Evolutionary conservation across 2,113 vertebrate species (phyloP).

Genomic region (Otolemur garnettii): DNA sequence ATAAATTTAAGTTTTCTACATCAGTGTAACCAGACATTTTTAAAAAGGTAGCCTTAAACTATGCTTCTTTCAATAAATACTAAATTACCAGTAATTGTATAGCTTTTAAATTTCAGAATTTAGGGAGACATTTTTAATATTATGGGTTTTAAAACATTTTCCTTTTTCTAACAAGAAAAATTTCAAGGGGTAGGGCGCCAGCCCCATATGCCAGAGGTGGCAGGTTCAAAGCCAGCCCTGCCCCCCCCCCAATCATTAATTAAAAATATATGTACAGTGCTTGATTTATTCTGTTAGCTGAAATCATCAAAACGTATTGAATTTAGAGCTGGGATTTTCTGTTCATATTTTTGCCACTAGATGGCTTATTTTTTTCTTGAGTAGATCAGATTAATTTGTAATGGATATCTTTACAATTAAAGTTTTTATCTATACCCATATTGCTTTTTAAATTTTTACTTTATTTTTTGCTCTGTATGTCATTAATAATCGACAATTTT

Average conservation of each 20-base stretch:
- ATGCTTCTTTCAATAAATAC: neutral
- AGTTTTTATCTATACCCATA: neutral
- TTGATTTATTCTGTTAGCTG: slow-evolving; percentile 42
- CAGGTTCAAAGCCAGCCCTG: too few relatives aligned
- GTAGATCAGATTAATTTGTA: slow-evolving; percentile 1
- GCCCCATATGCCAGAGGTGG: too few relatives aligned
- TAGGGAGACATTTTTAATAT: slow-evolving; percentile 17
- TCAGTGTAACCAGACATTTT: neutral
- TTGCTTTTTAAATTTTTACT: neutral
- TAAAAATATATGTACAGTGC: neutral
- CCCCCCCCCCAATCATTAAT: too few relatives aligned
- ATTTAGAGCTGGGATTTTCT: slow-evolving; percentile 18
- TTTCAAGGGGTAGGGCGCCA: neutral
- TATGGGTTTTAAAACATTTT: neutral
- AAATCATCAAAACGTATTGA: slow-evolving; percentile 14
- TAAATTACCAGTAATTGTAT: neutral
- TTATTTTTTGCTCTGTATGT: neutral
- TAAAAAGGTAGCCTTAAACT: neutral
- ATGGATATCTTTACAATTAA: neutral
- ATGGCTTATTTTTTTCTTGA: slow-evolving; percentile 39
- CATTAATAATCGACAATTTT: neutral
- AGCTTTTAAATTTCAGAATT: slow-evolving; percentile 37
- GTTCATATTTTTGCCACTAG: slow-evolving; percentile 27
- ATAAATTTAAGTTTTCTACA: slow-evolving; percentile 17
- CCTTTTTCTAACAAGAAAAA: neutral